Evolutionary conservation across 1,140 invertebrate species (phyloP), one percentile per base, ranked within the genome.

Genomic region (Bombus vancouverensis): DNA sequence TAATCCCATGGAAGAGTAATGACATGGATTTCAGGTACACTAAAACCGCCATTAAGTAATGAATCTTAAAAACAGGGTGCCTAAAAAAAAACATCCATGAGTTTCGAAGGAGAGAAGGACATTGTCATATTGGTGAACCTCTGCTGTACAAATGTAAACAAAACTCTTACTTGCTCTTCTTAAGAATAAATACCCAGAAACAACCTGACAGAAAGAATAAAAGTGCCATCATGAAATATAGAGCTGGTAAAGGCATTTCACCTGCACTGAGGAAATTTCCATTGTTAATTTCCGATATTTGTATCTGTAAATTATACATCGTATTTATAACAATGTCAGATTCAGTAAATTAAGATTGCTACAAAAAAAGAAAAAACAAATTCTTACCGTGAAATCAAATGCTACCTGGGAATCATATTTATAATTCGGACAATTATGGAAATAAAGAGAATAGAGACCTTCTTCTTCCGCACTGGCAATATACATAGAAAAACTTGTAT

Each of bases 201-300:
- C 97, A 96, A 1, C 98, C 98, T 18, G 98, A 97, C 9, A 99
- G 92, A 83, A 99, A 98, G 95, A 99, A 99, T 34, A 99, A 93
- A 13, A 99, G 93, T 6, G 98, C 97, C 97, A 99, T 98, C 95
- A 98, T 97, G 87, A 98, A 98, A 93, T 99, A 99, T 1, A 99
- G 93, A 22, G 97, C 97, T 1, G 99, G 99, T 70, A 99, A 95
- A 1, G 99, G 99, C 96, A 99, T 99, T 95, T 99, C 98, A 3
- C 99, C 99, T 15, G 99, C 99, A n/a, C 99, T 99, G 32, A 99
- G 95, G 92, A 97, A 99, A 93, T 98, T 99, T 42, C 97, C 96
- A 76, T 96, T 96, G 93, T 99, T 99, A 85, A 97, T 97, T 93
- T 98, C 98, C 87, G 96, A 96, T 90, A 99, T 98, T 93, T 97